Base-by-base conservation (phyloP, 2,888 invertebrate genomes). In the Coecobrya sp. region DNA sequence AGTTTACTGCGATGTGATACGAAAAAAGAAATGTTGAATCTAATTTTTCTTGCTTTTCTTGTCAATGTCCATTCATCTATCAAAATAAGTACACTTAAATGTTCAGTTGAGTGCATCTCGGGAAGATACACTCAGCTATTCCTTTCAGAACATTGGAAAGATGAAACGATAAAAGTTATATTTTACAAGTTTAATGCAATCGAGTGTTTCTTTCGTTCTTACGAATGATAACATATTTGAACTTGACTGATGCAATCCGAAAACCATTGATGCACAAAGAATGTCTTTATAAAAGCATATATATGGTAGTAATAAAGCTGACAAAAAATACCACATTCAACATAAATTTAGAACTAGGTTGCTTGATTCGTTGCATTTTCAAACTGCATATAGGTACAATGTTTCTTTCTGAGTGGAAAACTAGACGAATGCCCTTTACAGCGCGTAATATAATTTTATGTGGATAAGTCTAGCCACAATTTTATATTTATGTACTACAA, bases 401-500 rank as follows among this genome's bases (percentile, higher is more conserved):
- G 25, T 70, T 86, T 19, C 13, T 70, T 68, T 3, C 4, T 11
- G 30, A 86, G 73, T 30, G 36, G 36, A 25, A 84, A 82, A 82
- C 59, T 16, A 59, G 59, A 49, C 30, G 30, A n/a, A 81, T 55
- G 27, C 11, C 4, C 7, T 11, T 27, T 30, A 70, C 30, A 16
- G 8, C 7, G 27, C 70, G 0, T 16, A 70, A 49, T 49, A 49
- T 49, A 49, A 10, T 13, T 49, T 1, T 49, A 49, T 49, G 10
- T 49, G 13, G 22, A 19, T 5, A 10, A n/a, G 10, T 3, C 36
- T 79, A 49, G 45, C 85, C 68, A 45, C 85, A 85, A 42, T 19
- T n/a, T 85, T 84, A 36, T 49, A 85, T 85, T 85, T 79, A 79
- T 79, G 52, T 55, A 13, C 42, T 55, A 86, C 70, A 73, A 86